Conservation (phyloP, 2,113 vertebrate species). For the Centropus bengalensis region DNA sequence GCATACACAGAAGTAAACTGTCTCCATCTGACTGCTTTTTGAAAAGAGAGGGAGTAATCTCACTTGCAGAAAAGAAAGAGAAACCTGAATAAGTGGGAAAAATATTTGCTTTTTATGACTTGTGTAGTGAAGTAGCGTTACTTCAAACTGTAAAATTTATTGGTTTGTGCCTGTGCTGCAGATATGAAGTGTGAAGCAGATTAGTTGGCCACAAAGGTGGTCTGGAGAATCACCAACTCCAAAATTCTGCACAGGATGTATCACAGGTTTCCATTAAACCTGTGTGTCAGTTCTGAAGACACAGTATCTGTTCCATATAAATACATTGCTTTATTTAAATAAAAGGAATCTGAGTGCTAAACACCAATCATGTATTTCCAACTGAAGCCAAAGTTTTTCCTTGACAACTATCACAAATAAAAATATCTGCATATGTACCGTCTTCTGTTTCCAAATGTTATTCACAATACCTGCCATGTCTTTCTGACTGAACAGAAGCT, state of each 20-base stretch:
- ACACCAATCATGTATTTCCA: neutral
- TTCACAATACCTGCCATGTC: neutral
- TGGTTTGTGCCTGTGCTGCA: neutral
- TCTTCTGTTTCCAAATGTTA: neutral
- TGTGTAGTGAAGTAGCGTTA: neutral
- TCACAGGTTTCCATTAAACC: neutral
- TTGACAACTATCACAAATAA: neutral
- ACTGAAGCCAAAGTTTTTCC: neutral
- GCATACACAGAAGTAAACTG: neutral
- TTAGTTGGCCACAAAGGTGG: neutral
- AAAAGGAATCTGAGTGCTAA: neutral
- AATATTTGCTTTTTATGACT: neutral
- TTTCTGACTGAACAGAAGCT: slow-evolving; percentile 5
- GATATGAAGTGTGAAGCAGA: neutral
- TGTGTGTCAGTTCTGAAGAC: neutral
- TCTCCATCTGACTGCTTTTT: neutral
- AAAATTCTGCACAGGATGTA: rapidly evolving
- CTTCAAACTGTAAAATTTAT: neutral
- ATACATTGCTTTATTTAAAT: neutral
- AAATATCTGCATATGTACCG: neutral
- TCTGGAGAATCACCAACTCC: neutral
- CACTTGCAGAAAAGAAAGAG: neutral
- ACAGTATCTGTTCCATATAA: neutral
- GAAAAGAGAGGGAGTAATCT: neutral
- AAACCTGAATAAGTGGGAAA: neutral